phyloP scores from a whole-genome alignment of 1,140 invertebrate genomes.

The Triops longicaudatus region DNA sequence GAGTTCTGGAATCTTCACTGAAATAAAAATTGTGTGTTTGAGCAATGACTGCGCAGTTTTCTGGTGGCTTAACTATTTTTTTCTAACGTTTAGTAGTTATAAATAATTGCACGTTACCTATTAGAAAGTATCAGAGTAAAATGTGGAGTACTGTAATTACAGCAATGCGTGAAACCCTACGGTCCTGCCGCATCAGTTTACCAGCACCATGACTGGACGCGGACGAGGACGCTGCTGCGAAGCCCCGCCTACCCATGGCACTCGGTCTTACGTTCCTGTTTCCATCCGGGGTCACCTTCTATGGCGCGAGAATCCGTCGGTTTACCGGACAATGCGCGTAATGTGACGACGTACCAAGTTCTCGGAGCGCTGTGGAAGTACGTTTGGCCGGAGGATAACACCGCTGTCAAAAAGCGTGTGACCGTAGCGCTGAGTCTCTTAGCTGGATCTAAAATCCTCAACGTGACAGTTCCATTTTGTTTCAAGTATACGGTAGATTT shows the following conservation, averaged over 20 bases:
- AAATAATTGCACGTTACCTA: no score
- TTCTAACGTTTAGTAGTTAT: no score
- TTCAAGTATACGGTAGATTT: constrained; percentile 91
- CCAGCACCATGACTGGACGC: neutral
- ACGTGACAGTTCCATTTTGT: constrained; percentile 91
- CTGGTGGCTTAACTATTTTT: no score
- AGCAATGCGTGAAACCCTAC: neutral
- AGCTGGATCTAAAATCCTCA: constrained; percentile 74
- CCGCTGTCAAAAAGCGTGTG: constrained; percentile 68
- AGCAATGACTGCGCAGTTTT: neutral
- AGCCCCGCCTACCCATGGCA: neutral
- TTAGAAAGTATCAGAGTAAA: neutral
- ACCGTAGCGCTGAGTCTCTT: constrained; percentile 70
- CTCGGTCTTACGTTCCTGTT: constrained; percentile 13
- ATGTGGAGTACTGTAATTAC: neutral
- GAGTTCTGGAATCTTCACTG: neutral
- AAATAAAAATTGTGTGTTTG: neutral
- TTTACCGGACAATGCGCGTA: constrained; percentile 12
- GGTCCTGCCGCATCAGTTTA: neutral
- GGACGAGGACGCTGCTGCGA: neutral
- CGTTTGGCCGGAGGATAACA: constrained; percentile 90
- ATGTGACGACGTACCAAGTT: constrained; percentile 68
- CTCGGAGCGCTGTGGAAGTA: constrained; percentile 77
- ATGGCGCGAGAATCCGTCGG: constrained; percentile 20
- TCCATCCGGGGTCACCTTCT: constrained; percentile 17